A percentile compares a stretch with the other conserved stretches of the same genome.
Evolutionary conservation across 2,113 vertebrate species (phyloP).

Genomic region (Oryzias celebensis): DNA sequence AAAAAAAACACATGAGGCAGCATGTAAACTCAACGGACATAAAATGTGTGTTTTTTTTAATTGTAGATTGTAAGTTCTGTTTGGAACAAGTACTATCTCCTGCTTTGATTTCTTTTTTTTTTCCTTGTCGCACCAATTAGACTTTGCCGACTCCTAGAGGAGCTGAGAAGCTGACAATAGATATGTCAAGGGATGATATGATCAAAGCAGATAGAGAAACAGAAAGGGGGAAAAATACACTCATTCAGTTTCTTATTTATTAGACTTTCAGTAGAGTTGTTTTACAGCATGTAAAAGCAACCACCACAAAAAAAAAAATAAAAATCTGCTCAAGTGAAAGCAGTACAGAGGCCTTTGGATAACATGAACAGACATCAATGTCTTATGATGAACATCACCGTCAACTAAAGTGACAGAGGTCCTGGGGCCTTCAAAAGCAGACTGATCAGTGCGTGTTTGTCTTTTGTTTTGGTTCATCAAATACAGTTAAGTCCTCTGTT

Average conservation of each 20-base stretch:
- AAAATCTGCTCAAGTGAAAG: constrained; percentile 49
- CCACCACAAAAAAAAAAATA: constrained; percentile 25
- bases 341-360: constrained; percentile 67
- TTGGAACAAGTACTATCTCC: constrained; percentile 67
- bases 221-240: constrained; percentile 48
- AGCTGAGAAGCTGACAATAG: constrained; percentile 71
- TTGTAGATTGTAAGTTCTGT: constrained; percentile 62
- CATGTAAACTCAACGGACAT: constrained; percentile 58
- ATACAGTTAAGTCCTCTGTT: constrained; percentile 28
- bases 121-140: constrained; percentile 76
- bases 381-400: constrained; percentile 60
- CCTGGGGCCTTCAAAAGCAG: constrained; percentile 56
- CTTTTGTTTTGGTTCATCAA: constrained; percentile 61
- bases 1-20: constrained; percentile 59
- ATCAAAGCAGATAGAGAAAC: constrained; percentile 71
- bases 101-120: constrained; percentile 79
- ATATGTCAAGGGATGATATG: constrained; percentile 73
- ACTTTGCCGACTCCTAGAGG: constrained; percentile 67
- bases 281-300: constrained; percentile 62
- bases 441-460: constrained; percentile 48
- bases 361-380: constrained; percentile 64
- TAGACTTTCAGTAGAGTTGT: constrained; percentile 70
- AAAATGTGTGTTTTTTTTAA: constrained; percentile 49
- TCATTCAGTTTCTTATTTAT: constrained; percentile 73
- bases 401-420: constrained; percentile 61